Conservation (phyloP, 2,888 invertebrate genomes). For the Nephrotoma guestfalica region DNA sequence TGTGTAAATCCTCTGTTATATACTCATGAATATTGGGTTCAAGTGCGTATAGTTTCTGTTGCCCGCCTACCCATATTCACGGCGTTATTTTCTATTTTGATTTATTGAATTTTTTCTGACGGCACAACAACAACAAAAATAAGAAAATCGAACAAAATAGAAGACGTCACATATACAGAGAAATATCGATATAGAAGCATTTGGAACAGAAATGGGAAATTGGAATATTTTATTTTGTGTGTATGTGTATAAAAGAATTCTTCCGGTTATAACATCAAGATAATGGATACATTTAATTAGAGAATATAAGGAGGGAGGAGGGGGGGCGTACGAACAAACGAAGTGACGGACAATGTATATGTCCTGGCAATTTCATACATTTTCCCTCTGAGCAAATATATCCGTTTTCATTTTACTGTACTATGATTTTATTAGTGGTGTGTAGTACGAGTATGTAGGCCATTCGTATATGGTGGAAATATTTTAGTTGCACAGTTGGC, state of each 20-base stretch:
- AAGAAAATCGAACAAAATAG: too few species aligned
- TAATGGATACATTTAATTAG: neutral
- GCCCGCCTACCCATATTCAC: neutral
- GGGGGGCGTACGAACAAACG: neutral
- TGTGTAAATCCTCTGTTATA: neutral
- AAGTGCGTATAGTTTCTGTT: neutral
- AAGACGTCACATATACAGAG: neutral
- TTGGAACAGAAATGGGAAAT: neutral
- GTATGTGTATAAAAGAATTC: neutral
- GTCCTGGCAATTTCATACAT: neutral
- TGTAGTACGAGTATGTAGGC: neutral
- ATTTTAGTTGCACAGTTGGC: neutral
- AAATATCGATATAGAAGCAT: neutral
- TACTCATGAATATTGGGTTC: neutral
- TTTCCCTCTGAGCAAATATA: neutral
- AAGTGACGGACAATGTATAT: neutral
- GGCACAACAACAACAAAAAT: neutral
- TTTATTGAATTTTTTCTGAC: neutral
- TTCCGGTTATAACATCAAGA: neutral
- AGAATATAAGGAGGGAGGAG: neutral
- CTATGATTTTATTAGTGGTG: neutral
- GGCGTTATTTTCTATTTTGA: neutral
- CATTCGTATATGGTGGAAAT: neutral
- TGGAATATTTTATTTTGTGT: neutral
- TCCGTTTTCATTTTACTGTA: neutral